A percentile compares a stretch with the other conserved stretches of the same genome.
Evolutionary conservation across 2,797 vertebrate genomes (phyloP).

Genomic region (Hemibagrus guttatus): DNA sequence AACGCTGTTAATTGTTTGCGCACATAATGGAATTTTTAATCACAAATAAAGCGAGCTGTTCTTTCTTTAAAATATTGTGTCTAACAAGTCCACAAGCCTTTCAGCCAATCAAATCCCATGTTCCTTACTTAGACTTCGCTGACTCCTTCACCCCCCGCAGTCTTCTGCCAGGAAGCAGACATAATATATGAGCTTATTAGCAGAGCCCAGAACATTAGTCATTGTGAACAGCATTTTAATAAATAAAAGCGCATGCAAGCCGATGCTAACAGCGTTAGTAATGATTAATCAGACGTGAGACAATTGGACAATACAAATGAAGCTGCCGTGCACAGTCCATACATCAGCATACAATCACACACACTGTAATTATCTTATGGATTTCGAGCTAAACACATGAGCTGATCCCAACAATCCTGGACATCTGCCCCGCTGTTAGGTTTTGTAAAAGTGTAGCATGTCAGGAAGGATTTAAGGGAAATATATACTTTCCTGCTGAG

Average conservation of each 20-base stretch:
- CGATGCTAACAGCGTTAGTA: slow-evolving; percentile 33
- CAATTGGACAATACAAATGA: slow-evolving; percentile 16
- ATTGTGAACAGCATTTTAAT: slow-evolving; percentile 39
- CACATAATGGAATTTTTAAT: not conserved
- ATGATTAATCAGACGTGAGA: slow-evolving; percentile 24
- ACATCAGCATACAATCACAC: not conserved
- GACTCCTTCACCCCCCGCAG: slow-evolving; percentile 55
- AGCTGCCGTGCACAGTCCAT: not conserved
- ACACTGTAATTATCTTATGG: not conserved
- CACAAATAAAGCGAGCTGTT: not conserved
- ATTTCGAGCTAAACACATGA: slow-evolving; percentile 1
- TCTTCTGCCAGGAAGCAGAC: slow-evolving; percentile 60
- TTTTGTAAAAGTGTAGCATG: not conserved
- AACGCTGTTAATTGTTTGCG: not conserved
- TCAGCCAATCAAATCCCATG: not conserved
- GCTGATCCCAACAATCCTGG: not conserved
- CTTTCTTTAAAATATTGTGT: not conserved
- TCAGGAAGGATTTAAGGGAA: not conserved
- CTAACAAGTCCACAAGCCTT: not conserved
- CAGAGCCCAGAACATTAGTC: slow-evolving; percentile 44
- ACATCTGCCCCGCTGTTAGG: not conserved
- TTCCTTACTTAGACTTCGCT: slow-evolving; percentile 37
- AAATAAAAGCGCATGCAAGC: slow-evolving; percentile 33
- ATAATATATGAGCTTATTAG: slow-evolving; percentile 64
- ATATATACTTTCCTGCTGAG: not conserved